Conservation (phyloP, 2,113 vertebrate species). For the Crotophaga sulcirostris region DNA sequence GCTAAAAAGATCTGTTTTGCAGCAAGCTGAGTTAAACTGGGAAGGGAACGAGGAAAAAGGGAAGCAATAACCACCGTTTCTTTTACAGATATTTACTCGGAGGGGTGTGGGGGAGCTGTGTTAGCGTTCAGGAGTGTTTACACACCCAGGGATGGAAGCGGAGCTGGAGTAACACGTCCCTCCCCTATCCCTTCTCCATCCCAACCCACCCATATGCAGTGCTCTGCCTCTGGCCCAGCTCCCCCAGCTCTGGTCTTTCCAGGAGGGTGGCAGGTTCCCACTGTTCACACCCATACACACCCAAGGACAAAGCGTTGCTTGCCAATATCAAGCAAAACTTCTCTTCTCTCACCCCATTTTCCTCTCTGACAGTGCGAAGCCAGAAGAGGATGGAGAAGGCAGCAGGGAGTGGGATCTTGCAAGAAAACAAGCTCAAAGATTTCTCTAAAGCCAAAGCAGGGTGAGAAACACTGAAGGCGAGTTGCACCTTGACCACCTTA, state of each 20-base stretch:
- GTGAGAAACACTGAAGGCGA: not conserved
- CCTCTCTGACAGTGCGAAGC: not conserved
- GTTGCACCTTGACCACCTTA: not conserved
- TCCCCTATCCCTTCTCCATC: not conserved
- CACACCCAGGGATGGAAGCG: not conserved
- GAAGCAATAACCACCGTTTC: not conserved
- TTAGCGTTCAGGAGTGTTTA: not conserved
- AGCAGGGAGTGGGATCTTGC: not conserved
- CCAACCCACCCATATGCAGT: not conserved
- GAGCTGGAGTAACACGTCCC: not conserved
- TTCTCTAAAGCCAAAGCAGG: not conserved
- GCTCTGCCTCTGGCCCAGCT: not conserved
- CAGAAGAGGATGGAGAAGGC: not conserved
- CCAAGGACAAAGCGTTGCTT: not conserved
- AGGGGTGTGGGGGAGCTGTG: not conserved
- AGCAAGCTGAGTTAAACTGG: not conserved
- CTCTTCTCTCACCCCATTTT: not conserved
- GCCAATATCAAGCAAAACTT: not conserved
- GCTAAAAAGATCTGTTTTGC: not conserved
- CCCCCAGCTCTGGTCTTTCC: not conserved
- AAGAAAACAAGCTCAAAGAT: not conserved
- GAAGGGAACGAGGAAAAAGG: not conserved
- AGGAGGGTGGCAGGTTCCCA: not conserved
- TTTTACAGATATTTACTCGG: not conserved
- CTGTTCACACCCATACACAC: not conserved